Conservation (phyloP, 2,113 vertebrate genomes). For the Ornithorhynchus anatinus region DNA sequence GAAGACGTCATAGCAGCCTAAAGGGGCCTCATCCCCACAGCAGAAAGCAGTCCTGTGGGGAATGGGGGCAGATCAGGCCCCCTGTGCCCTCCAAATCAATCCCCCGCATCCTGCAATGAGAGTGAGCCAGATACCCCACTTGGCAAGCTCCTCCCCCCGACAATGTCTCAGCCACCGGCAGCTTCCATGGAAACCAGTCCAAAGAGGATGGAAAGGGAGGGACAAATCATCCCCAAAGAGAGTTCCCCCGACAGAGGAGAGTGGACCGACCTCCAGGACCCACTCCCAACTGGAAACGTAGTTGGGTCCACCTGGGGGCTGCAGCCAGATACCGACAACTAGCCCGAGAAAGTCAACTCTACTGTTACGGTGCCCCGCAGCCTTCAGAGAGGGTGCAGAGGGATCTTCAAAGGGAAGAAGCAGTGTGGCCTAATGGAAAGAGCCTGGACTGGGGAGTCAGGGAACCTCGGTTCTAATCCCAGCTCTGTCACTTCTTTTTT, state of each 20-base stretch:
- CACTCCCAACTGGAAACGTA: conserved; percentile 26
- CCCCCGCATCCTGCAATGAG: neutral
- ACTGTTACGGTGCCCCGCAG: too few species aligned
- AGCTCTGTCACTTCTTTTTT: too few species aligned
- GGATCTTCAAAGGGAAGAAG: too few species aligned
- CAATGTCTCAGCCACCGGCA: conserved; percentile 48
- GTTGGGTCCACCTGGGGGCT: neutral
- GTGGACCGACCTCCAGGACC: conserved; percentile 36
- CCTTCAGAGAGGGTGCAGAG: too few species aligned
- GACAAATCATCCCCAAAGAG: neutral
- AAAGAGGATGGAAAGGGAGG: conserved; percentile 24
- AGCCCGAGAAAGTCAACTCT: too few species aligned
- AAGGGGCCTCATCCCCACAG: too few species aligned
- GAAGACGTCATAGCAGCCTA: too few species aligned
- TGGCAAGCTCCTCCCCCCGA: conserved; percentile 25
- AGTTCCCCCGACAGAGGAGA: conserved; percentile 9
- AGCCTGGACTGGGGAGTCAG: too few species aligned
- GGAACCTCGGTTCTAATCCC: too few species aligned
- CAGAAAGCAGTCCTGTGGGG: neutral
- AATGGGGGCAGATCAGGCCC: too few species aligned
- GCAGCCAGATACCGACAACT: too few species aligned
- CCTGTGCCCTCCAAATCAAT: neutral
- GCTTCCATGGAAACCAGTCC: conserved; percentile 71
- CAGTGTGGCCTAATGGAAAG: too few species aligned
- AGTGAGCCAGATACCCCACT: neutral